Base-by-base conservation (phyloP, 2,113 vertebrate species). In the Melospiza georgiana region DNA sequence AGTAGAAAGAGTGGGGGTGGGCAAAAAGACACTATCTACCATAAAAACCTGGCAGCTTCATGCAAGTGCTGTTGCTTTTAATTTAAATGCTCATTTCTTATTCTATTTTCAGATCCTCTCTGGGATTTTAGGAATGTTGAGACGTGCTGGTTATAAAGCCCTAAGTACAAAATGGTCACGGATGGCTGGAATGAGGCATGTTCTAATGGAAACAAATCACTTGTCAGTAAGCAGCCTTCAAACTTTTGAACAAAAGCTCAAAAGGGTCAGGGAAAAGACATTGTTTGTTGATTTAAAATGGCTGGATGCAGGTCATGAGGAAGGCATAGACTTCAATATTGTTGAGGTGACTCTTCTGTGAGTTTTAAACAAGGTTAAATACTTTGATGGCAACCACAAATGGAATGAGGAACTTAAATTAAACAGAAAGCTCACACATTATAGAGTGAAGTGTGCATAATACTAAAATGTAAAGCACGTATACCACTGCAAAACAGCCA, bases 71-170 rank as follows among this genome's bases (percentile, higher is more conserved):
- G 92, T 97, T 97, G 97, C 95, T 98, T 97, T 97, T 96, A 95
- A 98, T 97, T 98, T 97, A 96, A 97, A 97, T 95, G 92, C 96
- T 97, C 94, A 94, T 97, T 97, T 98, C 95, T 98, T 97, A 95
- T 96, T 97, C 98, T 98, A 98, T 98, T 98, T 97, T 97, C 96
- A 98, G 97, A 95, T 96, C 74, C 96, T 97, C 97, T 95, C 94
- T 97, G 97, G 97, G 97, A 98, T 97, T 97, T 97, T 77, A 97
- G 97, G 98, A 98, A 98, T 98, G 97, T 95, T 79, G 89, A 97
- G 96, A 96, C 95, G 83, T 97, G 98, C 97, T 96, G 84, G 92
- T 95, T 96, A 94, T 94, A 94, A 96, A 97, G 84, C 94, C 84
- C 87, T 49, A 75, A 97, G 96, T 95, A 97, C 96, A 95, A 94